Evolutionary conservation across 2,113 vertebrate species (phyloP).

Genomic region (Podarcis raffonei): DNA sequence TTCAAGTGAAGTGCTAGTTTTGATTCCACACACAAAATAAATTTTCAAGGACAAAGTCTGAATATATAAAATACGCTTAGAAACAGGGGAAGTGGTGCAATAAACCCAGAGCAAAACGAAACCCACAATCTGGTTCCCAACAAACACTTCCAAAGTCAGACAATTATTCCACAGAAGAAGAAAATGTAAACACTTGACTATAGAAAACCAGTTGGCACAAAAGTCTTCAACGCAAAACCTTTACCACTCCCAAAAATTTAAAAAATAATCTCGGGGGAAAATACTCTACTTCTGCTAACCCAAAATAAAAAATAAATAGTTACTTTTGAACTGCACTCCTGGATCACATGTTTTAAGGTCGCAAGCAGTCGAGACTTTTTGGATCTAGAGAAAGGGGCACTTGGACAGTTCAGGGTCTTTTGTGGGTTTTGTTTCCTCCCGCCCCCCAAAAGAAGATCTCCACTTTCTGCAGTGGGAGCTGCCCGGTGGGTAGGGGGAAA

Average conservation of each 20-base stretch:
- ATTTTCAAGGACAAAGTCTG: slow-evolving; percentile 73
- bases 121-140: slow-evolving; percentile 79
- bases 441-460: slow-evolving; percentile 30
- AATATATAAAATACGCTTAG: slow-evolving; percentile 80
- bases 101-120: slow-evolving; percentile 71
- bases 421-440: background rate
- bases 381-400: slow-evolving; percentile 88
- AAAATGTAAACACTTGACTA: slow-evolving; percentile 84
- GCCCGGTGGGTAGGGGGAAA: background rate
- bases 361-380: slow-evolving; percentile 84
- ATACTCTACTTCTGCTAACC: slow-evolving; percentile 80
- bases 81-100: slow-evolving; percentile 84
- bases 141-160: slow-evolving; percentile 88
- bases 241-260: slow-evolving; percentile 83
- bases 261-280: slow-evolving; percentile 82
- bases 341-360: slow-evolving; percentile 87
- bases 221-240: slow-evolving; percentile 80
- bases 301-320: slow-evolving; percentile 87
- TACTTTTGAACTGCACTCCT: slow-evolving; percentile 82
- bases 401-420: slow-evolving; percentile 66
- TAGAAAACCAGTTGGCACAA: slow-evolving; percentile 82
- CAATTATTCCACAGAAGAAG: slow-evolving; percentile 78
- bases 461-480: slow-evolving; percentile 46
- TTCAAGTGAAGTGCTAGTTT: slow-evolving; percentile 89
- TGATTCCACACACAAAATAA: slow-evolving; percentile 72